These are phyloP conservation scores for Vireo griseus DNA, from an alignment of 2,797 vertebrate genomes.

Conservation along the genomic window DNA sequence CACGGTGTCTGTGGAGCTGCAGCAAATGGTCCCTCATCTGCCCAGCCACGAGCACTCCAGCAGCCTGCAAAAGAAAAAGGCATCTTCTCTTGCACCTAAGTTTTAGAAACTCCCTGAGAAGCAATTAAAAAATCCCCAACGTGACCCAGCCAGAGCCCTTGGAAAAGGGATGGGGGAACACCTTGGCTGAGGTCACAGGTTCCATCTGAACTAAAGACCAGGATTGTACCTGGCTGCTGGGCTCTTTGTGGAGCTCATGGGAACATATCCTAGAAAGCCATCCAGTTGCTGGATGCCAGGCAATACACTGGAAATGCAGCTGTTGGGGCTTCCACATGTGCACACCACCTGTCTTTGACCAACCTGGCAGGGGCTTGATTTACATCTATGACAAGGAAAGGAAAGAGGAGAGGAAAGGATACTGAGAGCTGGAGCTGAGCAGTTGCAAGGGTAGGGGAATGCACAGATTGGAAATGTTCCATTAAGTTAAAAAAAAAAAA, in stretches of 20 bases:
- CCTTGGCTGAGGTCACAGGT: background rate
- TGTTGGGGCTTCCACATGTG: background rate
- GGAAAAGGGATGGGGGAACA: background rate
- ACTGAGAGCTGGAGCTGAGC: background rate
- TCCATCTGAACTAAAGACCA: background rate
- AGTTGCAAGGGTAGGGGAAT: rapidly evolving
- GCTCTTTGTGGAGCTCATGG: background rate
- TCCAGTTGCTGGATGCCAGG: background rate
- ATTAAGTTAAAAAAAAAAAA: background rate
- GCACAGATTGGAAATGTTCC: background rate
- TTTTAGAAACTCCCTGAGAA: background rate
- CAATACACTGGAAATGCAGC: background rate
- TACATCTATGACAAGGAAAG: background rate
- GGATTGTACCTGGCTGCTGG: background rate
- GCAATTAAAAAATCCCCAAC: background rate
- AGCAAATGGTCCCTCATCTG: background rate
- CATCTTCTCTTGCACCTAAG: background rate
- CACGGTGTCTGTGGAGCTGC: background rate
- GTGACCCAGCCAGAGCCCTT: background rate
- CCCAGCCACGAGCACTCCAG: background rate
- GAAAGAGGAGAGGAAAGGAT: rapidly evolving
- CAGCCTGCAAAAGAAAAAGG: background rate
- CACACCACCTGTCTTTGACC: background rate
- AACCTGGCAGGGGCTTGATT: background rate
- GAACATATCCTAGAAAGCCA: background rate